Percentiles rank a stretch among this genome's conserved stretches.
Evolutionary conservation across 2,888 invertebrate species (phyloP).

Genomic region (Agonum fuliginosum): DNA sequence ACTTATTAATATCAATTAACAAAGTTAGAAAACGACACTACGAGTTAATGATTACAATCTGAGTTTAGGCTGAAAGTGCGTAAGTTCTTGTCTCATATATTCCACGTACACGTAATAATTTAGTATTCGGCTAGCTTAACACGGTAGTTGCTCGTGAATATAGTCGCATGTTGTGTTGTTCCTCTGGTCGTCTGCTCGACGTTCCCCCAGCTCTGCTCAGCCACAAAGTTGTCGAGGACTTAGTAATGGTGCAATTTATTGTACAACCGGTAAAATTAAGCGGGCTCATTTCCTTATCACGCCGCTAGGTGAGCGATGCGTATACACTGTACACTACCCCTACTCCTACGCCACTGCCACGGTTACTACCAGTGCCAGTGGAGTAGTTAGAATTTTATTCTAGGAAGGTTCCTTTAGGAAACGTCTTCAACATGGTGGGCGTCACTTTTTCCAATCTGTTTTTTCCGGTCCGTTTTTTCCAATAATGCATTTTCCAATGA

Average conservation of each 20-base stretch:
- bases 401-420: no score
- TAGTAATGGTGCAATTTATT: conserved; percentile 52
- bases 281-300: conserved; percentile 56
- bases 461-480: no score
- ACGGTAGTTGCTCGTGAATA: neutral
- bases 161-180: neutral
- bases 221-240: conserved; percentile 22
- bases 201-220: neutral
- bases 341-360: neutral
- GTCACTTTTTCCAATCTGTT: no score
- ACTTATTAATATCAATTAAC: no score
- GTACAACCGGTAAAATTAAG: conserved; percentile 55
- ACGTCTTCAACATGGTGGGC: no score
- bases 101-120: neutral
- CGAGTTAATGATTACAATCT: no score
- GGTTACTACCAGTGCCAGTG: neutral
- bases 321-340: conserved; percentile 1
- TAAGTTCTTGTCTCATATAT: neutral
- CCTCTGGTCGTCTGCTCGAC: no score
- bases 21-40: no score
- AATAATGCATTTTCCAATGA: no score
- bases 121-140: neutral
- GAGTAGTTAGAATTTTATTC: neutral
- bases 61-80: neutral
- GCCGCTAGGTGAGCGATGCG: conserved; percentile 34